Evolutionary conservation across 2,888 invertebrate genomes (phyloP), one percentile per base, ranked within the genome.

Genomic region (Crematogaster levior): DNA sequence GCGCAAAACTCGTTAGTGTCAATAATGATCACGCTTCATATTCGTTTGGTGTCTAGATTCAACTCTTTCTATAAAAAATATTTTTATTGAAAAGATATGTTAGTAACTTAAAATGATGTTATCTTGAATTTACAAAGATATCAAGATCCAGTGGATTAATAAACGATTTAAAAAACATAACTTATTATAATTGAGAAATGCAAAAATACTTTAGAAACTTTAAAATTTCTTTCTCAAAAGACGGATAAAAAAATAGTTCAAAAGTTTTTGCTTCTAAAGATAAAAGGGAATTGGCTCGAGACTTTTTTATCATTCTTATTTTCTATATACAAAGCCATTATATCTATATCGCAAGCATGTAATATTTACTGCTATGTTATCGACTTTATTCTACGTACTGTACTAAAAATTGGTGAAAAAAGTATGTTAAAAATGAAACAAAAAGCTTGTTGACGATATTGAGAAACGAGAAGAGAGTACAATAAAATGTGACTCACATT

Each of bases 401-500:
- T 24, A 34, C 9, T 4, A 46, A 46, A 61, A 74, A 63, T n/a
- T 6, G 0, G 18, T 51, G n/a, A 51, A 40, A 48, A 37, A 40
- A 18, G 12, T 21, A 73, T 34, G 7, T 30, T 43, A 21, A 68
- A 68, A 63, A 77, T 7, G 9, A 24, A 43, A 43, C 18, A 4
- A 12, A 5, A 53, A 56, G 30, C 5, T 68, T 10, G 53, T 68
- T 10, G 68, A 74, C 7, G 27, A 27, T 21, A 70, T 43, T 34
- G 70, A 68, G 53, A 56, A 46, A 53, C 37, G 37, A 73, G 37
- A 34, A 15, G n/a, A 68, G 12, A 51, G 51, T 18, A 68, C 30
- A 74, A 58, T 79, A 77, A 86, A 58, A 82, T 77, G 70, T 40
- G 73, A 66, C 56, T 81, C 74, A 68, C 77, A 79, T 85, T 85